A percentile compares a stretch with the other conserved stretches of the same genome.
These are phyloP conservation scores for Athalia circularis DNA, from an alignment of 2,888 invertebrate species.

Conservation along the genomic window DNA sequence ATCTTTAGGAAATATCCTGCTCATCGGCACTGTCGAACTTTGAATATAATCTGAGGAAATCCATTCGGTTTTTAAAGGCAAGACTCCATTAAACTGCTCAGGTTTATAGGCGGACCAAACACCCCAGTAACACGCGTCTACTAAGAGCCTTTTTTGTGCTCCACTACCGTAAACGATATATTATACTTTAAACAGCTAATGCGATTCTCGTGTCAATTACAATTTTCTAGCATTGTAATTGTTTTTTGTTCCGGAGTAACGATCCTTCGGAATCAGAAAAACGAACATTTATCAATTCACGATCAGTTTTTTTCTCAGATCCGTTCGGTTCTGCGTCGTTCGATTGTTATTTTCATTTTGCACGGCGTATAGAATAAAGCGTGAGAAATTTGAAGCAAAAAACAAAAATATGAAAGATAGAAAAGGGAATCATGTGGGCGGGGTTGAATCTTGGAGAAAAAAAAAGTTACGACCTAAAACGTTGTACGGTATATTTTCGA, in stretches of 20 bases:
- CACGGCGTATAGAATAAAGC: not conserved
- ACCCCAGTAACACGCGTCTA: not conserved
- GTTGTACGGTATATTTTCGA: not conserved
- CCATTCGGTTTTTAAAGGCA: slow-evolving; percentile 15
- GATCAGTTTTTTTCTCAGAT: not conserved
- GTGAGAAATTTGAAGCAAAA: not conserved
- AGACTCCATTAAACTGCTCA: slow-evolving; percentile 15
- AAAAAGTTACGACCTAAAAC: slow-evolving; percentile 19
- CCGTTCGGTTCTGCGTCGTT: not conserved
- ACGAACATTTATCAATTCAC: not conserved
- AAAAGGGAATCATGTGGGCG: not conserved
- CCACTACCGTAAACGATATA: not conserved
- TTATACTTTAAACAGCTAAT: slow-evolving; percentile 10
- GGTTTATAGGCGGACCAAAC: not conserved
- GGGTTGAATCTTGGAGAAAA: not conserved
- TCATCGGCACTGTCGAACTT: not conserved
- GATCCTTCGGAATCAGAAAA: not conserved
- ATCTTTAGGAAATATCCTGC: too few species aligned
- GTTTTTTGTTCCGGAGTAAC: not conserved
- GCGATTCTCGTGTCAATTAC: slow-evolving; percentile 38
- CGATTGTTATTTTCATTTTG: not conserved
- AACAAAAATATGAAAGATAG: not conserved
- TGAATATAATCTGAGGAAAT: not conserved
- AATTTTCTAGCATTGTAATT: not conserved
- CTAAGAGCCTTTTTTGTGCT: not conserved